Evolutionary conservation across 2,888 invertebrate genomes (phyloP).

Genomic region (Cosmia pyralina): DNA sequence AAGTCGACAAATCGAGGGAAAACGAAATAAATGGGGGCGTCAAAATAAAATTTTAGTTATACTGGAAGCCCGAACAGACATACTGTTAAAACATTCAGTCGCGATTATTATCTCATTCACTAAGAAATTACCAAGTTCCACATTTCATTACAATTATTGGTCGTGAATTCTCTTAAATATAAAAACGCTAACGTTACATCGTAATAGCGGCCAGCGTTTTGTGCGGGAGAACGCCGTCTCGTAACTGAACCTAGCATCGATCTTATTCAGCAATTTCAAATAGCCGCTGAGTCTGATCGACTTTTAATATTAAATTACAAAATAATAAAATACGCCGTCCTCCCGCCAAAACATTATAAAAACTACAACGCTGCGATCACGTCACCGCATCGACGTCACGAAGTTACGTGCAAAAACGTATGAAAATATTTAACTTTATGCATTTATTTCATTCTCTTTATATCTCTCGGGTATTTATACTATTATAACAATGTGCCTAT

Average conservation of each 20-base stretch:
- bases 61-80: conserved; percentile 90
- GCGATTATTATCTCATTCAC: conserved; percentile 86
- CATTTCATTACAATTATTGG: conserved; percentile 89
- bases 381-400: conserved; percentile 76
- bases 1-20: conserved; percentile 53
- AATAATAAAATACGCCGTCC: conserved; percentile 70
- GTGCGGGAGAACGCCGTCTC: conserved; percentile 73
- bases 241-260: conserved; percentile 40
- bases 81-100: conserved; percentile 88
- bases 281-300: conserved; percentile 43
- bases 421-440: conserved; percentile 89
- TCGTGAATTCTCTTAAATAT: conserved; percentile 87
- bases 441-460: conserved; percentile 82
- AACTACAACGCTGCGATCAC: conserved; percentile 78
- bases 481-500: conserved; percentile 88
- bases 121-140: conserved; percentile 86
- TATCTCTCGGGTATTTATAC: conserved; percentile 86
- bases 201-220: conserved; percentile 77
- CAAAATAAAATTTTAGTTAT: conserved; percentile 82
- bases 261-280: conserved; percentile 41
- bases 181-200: conserved; percentile 81
- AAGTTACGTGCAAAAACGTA: conserved; percentile 89
- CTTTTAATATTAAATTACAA: conserved; percentile 58
- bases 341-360: conserved; percentile 76
- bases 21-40: conserved; percentile 73